Evolutionary conservation across 2,797 vertebrate species (phyloP), one percentile per base, ranked within the genome.

Genomic region (Argentina silus): DNA sequence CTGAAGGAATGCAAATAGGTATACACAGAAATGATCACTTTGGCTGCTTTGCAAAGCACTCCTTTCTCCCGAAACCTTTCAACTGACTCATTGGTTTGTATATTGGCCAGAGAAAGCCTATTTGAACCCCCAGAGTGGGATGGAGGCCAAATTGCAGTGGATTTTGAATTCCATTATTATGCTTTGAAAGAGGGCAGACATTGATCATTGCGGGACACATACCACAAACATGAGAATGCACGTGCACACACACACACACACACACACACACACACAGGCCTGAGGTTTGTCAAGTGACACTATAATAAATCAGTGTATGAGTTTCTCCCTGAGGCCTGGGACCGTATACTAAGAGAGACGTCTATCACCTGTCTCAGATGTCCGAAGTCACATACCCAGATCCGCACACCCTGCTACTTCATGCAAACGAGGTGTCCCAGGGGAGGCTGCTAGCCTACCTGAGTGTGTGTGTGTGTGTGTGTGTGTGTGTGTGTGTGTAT

Each of bases 401-500:
- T 56, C 7, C 61, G 42, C 61, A 44, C 14, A 63, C 61, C n/a
- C n/a, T 63, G 61, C 61, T 19, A 10, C 42, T 63, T 1, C 7
- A 63, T 63, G 61, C 61, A 62, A 44, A 62, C 42, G 7, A 59
- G 56, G 9, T n/a, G 27, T 36, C 27, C 27, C 27, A 36, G 4
- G 4, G 27, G 27, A 36, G 27, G 27, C 27, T 36, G 27, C 27
- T 48, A 12, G 48, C 8, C 11, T 50, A 12, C 3, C 48, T 44
- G 57, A 36, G 44, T 62, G 69, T 48, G 43, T 70, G 55, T 61
- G 69, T 70, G 68, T 57, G 68, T 70, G 69, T 70, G 68, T 69
- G 67, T 69, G 67, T 69, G 67, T 47, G 67, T 69, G 67, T 59
- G 67, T 70, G 65, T 51, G 65, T 67, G 65, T 51, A 47, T 67